Percentiles rank a stretch among this genome's conserved stretches.
Evolutionary conservation across 2,113 vertebrate species (phyloP).

Genomic region (Pachyramphus minor): DNA sequence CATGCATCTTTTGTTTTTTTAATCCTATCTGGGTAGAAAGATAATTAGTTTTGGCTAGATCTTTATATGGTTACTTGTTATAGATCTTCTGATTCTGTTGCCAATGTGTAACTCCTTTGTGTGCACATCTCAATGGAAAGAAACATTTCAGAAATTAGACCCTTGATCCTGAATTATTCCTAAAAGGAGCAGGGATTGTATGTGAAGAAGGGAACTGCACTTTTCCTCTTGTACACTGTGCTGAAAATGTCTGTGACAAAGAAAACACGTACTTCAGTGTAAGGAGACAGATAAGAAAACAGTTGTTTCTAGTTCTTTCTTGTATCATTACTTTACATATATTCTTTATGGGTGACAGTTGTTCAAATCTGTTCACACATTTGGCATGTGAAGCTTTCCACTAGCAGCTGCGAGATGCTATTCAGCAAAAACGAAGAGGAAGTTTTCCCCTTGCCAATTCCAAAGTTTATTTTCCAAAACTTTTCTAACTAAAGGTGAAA

Average conservation of each 20-base stretch:
- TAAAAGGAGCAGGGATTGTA: neutral
- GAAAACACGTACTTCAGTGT: neutral
- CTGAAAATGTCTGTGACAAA: neutral
- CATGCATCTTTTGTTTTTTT: neutral
- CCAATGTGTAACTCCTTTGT: neutral
- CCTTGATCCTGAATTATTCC: neutral
- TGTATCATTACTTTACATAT: accelerated
- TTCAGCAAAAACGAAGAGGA: neutral
- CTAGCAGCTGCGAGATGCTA: neutral
- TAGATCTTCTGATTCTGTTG: neutral
- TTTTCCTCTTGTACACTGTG: neutral
- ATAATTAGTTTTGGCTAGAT: neutral
- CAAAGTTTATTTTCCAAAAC: neutral
- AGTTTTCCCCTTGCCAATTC: neutral
- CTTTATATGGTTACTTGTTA: neutral
- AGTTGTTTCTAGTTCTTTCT: neutral
- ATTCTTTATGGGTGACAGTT: neutral
- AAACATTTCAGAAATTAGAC: neutral
- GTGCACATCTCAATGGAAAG: neutral
- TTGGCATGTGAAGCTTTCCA: neutral
- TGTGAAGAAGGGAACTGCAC: neutral
- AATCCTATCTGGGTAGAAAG: neutral
- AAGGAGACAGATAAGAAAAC: neutral
- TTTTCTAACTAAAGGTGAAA: neutral
- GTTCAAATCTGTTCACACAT: neutral